Conservation (phyloP, 1,140 invertebrate genomes). For the Aphelenchoides besseyi region DNA sequence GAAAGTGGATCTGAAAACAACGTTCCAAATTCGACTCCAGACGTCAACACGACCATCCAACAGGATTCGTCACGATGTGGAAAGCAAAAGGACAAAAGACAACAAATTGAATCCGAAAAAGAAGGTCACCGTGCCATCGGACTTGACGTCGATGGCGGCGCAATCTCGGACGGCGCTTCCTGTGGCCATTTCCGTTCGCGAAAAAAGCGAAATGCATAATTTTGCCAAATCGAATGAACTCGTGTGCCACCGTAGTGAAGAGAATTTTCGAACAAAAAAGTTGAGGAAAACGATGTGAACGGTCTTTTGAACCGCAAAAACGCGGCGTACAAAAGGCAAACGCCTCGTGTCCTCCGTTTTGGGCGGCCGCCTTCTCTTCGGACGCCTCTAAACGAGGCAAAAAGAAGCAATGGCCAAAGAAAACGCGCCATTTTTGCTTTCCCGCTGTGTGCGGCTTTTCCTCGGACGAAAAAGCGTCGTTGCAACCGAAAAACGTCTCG, state of each 20-base stretch:
- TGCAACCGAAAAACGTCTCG: too few species aligned
- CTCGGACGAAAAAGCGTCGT: too few species aligned
- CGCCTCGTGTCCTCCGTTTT: too few species aligned
- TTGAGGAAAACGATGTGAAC: not conserved
- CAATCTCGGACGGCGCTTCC: not conserved
- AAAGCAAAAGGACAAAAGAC: not conserved
- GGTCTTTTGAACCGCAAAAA: too few species aligned
- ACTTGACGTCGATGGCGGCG: not conserved
- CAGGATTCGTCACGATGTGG: not conserved
- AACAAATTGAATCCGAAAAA: not conserved
- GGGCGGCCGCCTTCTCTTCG: too few species aligned
- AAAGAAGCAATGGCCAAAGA: too few species aligned
- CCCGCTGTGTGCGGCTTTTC: too few species aligned
- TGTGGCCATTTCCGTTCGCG: not conserved
- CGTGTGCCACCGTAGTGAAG: too few species aligned
- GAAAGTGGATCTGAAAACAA: not conserved
- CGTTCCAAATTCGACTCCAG: not conserved
- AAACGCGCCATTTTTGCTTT: too few species aligned
- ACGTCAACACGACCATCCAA: not conserved
- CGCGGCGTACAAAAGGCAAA: constrained; percentile 3
- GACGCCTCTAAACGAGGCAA: too few species aligned
- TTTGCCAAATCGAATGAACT: too few species aligned
- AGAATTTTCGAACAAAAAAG: too few species aligned
- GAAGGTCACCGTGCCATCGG: not conserved
- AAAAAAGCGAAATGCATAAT: not conserved